phyloP scores from a whole-genome alignment of 2,888 invertebrate species.

The Platycheirus rosarum region DNA sequence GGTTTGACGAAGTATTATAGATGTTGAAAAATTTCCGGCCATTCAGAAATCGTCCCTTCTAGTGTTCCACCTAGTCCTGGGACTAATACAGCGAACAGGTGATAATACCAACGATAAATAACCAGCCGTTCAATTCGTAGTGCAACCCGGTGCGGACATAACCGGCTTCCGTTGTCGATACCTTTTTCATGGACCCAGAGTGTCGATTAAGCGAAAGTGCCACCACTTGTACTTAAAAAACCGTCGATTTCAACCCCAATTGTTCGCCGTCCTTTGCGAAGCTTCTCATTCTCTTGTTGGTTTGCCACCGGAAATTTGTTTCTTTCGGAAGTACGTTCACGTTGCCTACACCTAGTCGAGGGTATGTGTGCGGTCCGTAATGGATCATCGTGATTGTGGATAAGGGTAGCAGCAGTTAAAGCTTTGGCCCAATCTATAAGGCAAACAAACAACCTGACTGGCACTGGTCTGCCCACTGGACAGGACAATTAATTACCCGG shows the following conservation, averaged over 20 bases:
- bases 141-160: constrained; percentile 64
- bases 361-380: constrained; percentile 51
- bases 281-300: constrained; percentile 13
- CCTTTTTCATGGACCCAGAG: constrained; percentile 59
- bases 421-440: constrained; percentile 69
- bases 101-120: constrained; percentile 73
- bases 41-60: constrained; percentile 55
- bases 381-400: constrained; percentile 71
- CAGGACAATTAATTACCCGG: constrained; percentile 72
- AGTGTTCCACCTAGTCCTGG: constrained; percentile 26
- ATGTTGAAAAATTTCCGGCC: constrained; percentile 72
- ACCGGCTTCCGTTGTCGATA: constrained; percentile 71
- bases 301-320: constrained; percentile 72
- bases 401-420: constrained; percentile 61
- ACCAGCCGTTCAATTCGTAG: constrained; percentile 65
- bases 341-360: not conserved
- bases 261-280: constrained; percentile 34
- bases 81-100: constrained; percentile 70
- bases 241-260: constrained; percentile 65
- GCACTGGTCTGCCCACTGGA: constrained; percentile 70
- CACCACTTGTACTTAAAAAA: constrained; percentile 57
- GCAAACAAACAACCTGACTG: constrained; percentile 68
- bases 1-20: constrained; percentile 64
- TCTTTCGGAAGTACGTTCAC: constrained; percentile 64
- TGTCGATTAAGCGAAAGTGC: constrained; percentile 69